Evolutionary conservation across 1,140 invertebrate species (phyloP), one percentile per base, ranked within the genome.

Genomic region (Stegodyphus dumicola): DNA sequence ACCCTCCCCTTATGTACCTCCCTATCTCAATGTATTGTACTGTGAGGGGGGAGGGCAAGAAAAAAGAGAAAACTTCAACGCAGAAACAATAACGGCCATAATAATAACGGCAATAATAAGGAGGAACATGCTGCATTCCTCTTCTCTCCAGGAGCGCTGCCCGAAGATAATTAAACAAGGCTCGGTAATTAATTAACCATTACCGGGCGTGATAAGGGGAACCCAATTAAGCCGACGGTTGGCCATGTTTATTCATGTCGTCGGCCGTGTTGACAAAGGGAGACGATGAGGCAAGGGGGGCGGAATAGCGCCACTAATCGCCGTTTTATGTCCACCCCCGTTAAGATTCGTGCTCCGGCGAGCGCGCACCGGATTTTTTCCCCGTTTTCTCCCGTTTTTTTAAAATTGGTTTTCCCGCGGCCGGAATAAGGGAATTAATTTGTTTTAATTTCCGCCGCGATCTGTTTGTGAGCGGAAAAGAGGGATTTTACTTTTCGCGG

Each of bases 221-320:
- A 77, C 65, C 65, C 81, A 76, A 85, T 76, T 85, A 76, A 76
- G 74, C 65, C 53, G 74, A 85, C 81, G 73, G 81, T 85, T 77
- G 81, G 81, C 81, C 65, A 85, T 85, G 81, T 85, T 85, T 85
- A 85, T 85, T 85, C 81, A 85, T 85, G 81, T 85, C 74, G 73
- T 69, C 65, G 60, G 74, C 73, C 66, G 81, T 85, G 81, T 85
- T 85, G 81, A 85, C 81, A 85, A 85, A 85, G 70, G 79, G 70
- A 48, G 75, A 13, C 51, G 51, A 60, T 60, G 56, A 15, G 15
- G 6, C 17, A 48, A 33, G 56, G 54, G 33, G 69, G 69, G 71
- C 70, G 48, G 78, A 53, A 54, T 60, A 33, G 52, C 48, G 53
- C 67, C 54, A 18, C 77, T 80, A 83, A 83, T 85, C 60, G 81